A percentile compares a stretch with the other conserved stretches of the same genome.
These are phyloP conservation scores for Pandemis corylana DNA, from an alignment of 2,888 invertebrate species.

Conservation along the genomic window DNA sequence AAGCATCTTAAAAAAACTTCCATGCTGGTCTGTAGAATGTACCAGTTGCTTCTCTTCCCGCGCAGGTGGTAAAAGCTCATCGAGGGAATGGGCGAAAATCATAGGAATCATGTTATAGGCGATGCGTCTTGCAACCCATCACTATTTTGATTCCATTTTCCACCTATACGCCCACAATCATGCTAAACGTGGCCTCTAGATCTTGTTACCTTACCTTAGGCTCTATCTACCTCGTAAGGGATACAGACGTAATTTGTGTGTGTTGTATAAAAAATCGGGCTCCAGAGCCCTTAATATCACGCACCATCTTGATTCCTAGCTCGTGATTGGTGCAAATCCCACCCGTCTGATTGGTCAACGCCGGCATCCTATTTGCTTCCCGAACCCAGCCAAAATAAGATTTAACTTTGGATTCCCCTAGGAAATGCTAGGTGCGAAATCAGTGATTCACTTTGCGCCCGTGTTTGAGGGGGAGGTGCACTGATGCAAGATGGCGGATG, in stretches of 20 bases:
- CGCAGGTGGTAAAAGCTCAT: neutral
- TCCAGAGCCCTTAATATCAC: neutral
- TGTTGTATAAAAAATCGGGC: neutral
- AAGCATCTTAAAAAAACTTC: too few relatives aligned
- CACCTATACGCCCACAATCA: too few relatives aligned
- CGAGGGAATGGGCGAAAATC: too few relatives aligned
- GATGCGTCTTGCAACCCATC: too few relatives aligned
- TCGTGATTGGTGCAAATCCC: constrained; percentile 12
- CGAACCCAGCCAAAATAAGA: constrained; percentile 52
- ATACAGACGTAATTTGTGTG: too few relatives aligned
- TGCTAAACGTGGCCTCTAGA: too few relatives aligned
- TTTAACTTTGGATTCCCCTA: constrained; percentile 61
- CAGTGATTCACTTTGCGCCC: constrained; percentile 63
- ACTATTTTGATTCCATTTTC: too few relatives aligned
- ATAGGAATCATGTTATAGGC: too few relatives aligned
- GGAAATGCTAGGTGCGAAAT: constrained; percentile 65
- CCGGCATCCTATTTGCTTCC: constrained; percentile 52
- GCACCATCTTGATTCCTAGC: constrained; percentile 1
- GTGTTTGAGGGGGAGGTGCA: constrained; percentile 23
- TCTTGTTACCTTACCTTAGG: too few relatives aligned
- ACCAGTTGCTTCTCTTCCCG: neutral
- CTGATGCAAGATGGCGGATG: constrained; percentile 20
- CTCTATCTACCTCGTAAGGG: too few relatives aligned
- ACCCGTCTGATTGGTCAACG: constrained; percentile 21
- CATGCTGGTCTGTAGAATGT: too few relatives aligned